Conservation (phyloP, 2,797 vertebrate genomes). For the Dendrocincla tyrannina region DNA sequence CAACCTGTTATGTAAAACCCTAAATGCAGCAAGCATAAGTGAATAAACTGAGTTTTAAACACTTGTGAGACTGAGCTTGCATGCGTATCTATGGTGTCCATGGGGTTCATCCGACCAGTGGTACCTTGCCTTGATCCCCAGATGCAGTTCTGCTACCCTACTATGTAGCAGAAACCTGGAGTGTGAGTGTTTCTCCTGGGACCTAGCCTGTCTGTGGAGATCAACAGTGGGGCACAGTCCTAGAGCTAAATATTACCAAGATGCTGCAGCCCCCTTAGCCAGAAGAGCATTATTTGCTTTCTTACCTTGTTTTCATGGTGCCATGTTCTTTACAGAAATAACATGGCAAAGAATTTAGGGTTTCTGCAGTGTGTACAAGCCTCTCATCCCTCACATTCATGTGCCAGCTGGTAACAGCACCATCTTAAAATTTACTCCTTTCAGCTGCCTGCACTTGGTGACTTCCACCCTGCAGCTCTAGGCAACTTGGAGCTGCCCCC, state of each 20-base stretch:
- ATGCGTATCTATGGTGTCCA: accelerated
- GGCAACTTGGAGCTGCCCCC: not conserved
- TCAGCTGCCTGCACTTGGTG: not conserved
- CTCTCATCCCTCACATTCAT: not conserved
- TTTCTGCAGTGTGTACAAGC: not conserved
- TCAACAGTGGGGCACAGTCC: not conserved
- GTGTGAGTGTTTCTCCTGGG: not conserved
- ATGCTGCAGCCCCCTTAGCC: not conserved
- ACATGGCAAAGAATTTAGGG: not conserved
- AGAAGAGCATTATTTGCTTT: not conserved
- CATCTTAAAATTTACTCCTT: not conserved
- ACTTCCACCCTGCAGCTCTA: not conserved
- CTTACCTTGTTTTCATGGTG: not conserved
- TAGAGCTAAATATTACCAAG: not conserved
- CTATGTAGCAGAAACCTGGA: not conserved
- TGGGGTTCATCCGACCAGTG: not conserved
- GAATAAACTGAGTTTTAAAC: not conserved
- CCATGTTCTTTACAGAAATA: not conserved
- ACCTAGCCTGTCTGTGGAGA: not conserved
- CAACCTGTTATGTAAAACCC: not conserved
- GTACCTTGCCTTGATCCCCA: not conserved
- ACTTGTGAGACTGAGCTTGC: not conserved
- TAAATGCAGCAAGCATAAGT: not conserved
- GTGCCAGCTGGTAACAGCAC: not conserved
- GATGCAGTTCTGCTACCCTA: not conserved